Evolutionary conservation across 1,140 invertebrate genomes (phyloP).

Genomic region (Lamellibrachia luymesi): DNA sequence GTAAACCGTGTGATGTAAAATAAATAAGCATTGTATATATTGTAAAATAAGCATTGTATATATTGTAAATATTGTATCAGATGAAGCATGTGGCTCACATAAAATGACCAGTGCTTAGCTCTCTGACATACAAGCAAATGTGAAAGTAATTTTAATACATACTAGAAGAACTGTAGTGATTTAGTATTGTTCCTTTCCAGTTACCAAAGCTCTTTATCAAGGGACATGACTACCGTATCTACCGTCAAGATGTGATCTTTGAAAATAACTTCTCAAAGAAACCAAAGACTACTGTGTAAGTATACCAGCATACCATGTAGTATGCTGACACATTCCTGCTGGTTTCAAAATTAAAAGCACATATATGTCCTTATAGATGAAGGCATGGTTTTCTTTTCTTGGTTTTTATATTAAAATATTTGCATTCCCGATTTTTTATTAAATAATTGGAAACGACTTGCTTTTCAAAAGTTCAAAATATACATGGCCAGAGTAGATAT

Average conservation of each 20-base stretch:
- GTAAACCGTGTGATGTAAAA: too few relatives aligned
- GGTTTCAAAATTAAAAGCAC: neutral
- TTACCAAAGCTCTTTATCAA: constrained; percentile 22
- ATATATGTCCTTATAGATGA: neutral
- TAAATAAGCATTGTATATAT: neutral
- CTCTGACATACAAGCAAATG: neutral
- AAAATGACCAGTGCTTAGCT: neutral
- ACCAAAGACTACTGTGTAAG: constrained; percentile 22
- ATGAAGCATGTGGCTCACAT: neutral
- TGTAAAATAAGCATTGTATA: neutral
- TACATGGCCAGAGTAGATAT: too few relatives aligned
- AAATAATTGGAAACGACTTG: too few relatives aligned
- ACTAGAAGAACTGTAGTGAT: neutral
- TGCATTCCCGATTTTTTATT: too few relatives aligned
- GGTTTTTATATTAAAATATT: too few relatives aligned
- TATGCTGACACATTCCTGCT: neutral
- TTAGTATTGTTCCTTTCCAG: constrained; percentile 13
- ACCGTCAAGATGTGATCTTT: constrained; percentile 24
- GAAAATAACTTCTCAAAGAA: constrained; percentile 24
- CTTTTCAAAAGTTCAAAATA: too few relatives aligned
- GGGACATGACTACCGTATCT: constrained; percentile 22
- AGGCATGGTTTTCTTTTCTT: neutral
- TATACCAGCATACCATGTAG: neutral
- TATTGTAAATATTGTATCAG: neutral
- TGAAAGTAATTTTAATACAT: neutral